These are phyloP conservation scores for Drosophila nikananu DNA, from an alignment of 1,140 invertebrate species.

Conservation along the genomic window DNA sequence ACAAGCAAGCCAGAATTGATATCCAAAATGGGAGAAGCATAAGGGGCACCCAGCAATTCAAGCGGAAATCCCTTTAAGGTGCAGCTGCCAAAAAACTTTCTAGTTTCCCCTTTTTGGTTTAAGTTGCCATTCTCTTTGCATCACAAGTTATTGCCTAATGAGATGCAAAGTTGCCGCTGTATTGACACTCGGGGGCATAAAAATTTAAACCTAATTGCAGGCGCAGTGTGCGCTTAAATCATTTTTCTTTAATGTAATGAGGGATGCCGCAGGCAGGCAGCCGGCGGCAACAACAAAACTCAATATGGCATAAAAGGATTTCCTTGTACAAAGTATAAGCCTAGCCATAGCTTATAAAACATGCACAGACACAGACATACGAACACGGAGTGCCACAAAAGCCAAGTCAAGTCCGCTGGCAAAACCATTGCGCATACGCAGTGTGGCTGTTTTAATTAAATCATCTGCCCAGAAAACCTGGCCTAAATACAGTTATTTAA, in stretches of 20 bases:
- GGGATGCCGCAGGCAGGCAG: conserved; percentile 19
- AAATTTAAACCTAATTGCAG: conserved; percentile 68
- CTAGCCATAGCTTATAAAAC: conserved; percentile 62
- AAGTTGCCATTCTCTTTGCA: conserved; percentile 1
- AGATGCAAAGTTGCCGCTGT: conserved; percentile 27
- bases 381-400: conserved; percentile 20
- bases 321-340: conserved; percentile 61
- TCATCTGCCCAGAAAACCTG: conserved; percentile 35
- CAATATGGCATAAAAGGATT: conserved; percentile 78
- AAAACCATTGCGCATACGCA: conserved; percentile 57
- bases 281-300: conserved; percentile 54
- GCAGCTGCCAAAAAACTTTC: conserved; percentile 16
- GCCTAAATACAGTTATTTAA: conserved; percentile 24
- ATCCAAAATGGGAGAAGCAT: not conserved
- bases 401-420: conserved; percentile 28
- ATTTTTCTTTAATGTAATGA: conserved; percentile 33
- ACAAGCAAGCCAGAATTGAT: conserved; percentile 21
- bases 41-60: not conserved
- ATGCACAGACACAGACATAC: conserved; percentile 25
- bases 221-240: conserved; percentile 44
- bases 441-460: conserved; percentile 48
- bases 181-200: conserved; percentile 40
- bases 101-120: conserved; percentile 10
- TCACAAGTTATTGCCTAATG: conserved; percentile 12
- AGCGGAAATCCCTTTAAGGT: conserved; percentile 11